A percentile compares a stretch with the other conserved stretches of the same genome.
phyloP scores from a whole-genome alignment of 2,888 invertebrate genomes.

The Phalera bucephala region DNA sequence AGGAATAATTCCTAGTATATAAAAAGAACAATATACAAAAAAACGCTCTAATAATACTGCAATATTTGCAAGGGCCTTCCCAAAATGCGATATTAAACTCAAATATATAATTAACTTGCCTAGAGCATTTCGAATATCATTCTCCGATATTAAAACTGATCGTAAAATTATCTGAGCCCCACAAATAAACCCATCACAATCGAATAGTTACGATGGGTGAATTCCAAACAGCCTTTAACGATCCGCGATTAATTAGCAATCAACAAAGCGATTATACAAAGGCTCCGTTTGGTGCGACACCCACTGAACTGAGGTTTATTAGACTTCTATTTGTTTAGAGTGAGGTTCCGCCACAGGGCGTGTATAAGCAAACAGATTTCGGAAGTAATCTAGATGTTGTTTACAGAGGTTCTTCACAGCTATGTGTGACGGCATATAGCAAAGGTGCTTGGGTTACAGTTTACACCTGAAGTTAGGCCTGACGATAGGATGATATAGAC shows the following conservation, averaged over 20 bases:
- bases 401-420: constrained; percentile 42
- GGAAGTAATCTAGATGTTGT: constrained; percentile 50
- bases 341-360: constrained; percentile 30
- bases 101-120: too few relatives aligned
- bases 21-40: too few relatives aligned
- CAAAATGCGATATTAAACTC: too few relatives aligned
- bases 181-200: neutral
- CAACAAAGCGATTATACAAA: constrained; percentile 33
- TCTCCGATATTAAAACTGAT: neutral
- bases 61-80: too few relatives aligned
- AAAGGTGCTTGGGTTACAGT: neutral
- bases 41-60: too few relatives aligned
- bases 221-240: constrained; percentile 7
- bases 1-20: too few relatives aligned
- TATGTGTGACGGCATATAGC: constrained; percentile 19
- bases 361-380: constrained; percentile 50
- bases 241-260: constrained; percentile 31
- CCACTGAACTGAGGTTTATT: constrained; percentile 50
- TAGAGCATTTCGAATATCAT: too few relatives aligned
- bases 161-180: neutral
- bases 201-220: constrained; percentile 2
- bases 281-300: constrained; percentile 34
- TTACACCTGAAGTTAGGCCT: too few relatives aligned
- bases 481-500: too few relatives aligned
- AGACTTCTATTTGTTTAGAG: constrained; percentile 55